Conservation (phyloP, 2,797 vertebrate genomes). For the Novumbra hubbsi region DNA sequence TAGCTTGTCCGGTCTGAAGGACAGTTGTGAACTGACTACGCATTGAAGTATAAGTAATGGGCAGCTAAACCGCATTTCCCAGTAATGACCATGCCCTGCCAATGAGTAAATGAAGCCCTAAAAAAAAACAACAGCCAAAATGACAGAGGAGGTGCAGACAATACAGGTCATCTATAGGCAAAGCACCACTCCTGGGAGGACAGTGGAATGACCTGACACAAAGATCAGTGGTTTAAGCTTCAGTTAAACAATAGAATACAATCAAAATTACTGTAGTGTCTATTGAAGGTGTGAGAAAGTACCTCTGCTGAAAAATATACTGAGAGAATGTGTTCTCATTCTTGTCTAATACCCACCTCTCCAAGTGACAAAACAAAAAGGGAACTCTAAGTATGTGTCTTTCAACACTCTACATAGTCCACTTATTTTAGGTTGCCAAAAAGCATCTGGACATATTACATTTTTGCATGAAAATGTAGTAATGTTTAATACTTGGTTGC, state of each 20-base stretch:
- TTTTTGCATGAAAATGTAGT: too few relatives aligned
- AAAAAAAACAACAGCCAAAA: constrained; percentile 60
- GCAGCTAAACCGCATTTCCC: constrained; percentile 50
- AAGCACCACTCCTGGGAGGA: constrained; percentile 32
- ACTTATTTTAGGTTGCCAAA: too few relatives aligned
- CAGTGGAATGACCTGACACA: constrained; percentile 24
- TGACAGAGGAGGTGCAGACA: constrained; percentile 45
- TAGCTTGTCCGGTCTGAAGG: constrained; percentile 25
- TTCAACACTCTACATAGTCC: too few relatives aligned
- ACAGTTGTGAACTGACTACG: constrained; percentile 58
- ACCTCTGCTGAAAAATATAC: neutral
- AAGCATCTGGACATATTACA: too few relatives aligned
- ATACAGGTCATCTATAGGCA: constrained; percentile 9
- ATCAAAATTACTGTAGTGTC: neutral
- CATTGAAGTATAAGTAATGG: constrained; percentile 36
- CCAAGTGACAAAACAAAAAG: constrained; percentile 30
- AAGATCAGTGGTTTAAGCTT: constrained; percentile 6
- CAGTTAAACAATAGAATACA: constrained; percentile 6
- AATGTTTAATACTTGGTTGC: too few relatives aligned
- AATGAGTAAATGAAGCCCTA: constrained; percentile 49
- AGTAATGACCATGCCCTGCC: constrained; percentile 45
- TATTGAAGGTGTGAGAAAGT: neutral
- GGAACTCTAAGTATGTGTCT: too few relatives aligned
- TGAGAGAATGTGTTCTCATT: constrained; percentile 34
- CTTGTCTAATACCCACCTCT: constrained; percentile 27